Evolutionary conservation across 2,113 vertebrate species (phyloP), one percentile per base, ranked within the genome.

Genomic region (Recurvirostra avosetta): DNA sequence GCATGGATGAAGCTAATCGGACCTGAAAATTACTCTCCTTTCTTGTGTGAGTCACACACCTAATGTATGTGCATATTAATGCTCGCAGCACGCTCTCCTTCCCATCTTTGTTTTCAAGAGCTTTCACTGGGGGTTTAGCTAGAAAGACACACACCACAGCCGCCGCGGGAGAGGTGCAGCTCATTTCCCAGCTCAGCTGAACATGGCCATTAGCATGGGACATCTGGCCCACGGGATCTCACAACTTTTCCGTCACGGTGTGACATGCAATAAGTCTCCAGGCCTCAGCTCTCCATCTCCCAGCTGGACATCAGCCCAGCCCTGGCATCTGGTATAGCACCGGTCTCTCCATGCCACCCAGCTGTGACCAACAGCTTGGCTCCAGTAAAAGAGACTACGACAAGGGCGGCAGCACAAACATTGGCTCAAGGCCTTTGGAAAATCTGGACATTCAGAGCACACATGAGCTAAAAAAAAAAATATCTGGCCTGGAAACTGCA

Each of bases 331-430:
- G 15, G 66, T 45, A 22, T 3, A 50, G 62, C 92, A 41, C 81
- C 12, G 6, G 73, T 32, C 84, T 82, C 55, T 77, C 47, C 32
- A 12, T 0, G 15, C 70, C 81, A 81, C 77, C 77, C 90, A 62
- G 10, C 87, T 89, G 90, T 75, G 95, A 93, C 96, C 88, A 86
- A 47, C 45, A 58, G 65, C 86, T 43, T 70, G 81, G 73, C 78
- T 76, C 36, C 8, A 1, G 58, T 13, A 76, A 74, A 71, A 27
- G 43, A 41, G 65, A 21, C 7, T 26, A 56, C 76, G 82, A 59
- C 52, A 32, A 74, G 56, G 62, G 66, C 70, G 66, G 55, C 65
- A 80, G 40, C 87, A 72, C 89, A 81, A 73, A 62, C 3, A 27
- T 2, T 55, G 87, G 81, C 90, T 87, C 25, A 4, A 23, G 27